These are phyloP conservation scores for Zelostemma sp. DNA, from an alignment of 1,140 invertebrate species.

Conservation along the genomic window DNA sequence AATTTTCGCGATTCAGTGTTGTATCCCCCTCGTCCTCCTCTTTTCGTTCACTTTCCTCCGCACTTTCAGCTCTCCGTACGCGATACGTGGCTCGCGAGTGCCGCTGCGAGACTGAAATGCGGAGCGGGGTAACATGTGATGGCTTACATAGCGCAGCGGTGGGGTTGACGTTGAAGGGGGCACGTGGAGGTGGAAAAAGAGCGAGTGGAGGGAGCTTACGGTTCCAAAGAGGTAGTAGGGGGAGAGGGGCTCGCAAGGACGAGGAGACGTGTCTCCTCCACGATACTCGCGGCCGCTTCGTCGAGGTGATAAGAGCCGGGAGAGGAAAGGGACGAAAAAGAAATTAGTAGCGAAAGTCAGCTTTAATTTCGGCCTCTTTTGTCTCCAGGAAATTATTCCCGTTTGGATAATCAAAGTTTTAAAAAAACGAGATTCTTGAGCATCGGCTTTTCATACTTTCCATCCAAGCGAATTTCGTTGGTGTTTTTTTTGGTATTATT, in stretches of 20 bases:
- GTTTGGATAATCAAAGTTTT: no score
- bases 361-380: no score
- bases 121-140: conserved; percentile 65
- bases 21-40: conserved; percentile 13
- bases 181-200: neutral
- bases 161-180: conserved; percentile 19
- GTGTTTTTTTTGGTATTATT: no score
- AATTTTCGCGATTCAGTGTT: neutral
- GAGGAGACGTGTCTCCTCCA: conserved; percentile 39
- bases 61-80: conserved; percentile 42
- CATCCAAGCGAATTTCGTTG: no score
- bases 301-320: conserved; percentile 27
- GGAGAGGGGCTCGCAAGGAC: conserved; percentile 48
- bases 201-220: conserved; percentile 5
- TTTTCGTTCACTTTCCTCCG: conserved; percentile 33
- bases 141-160: conserved; percentile 58
- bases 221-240: no score
- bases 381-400: no score
- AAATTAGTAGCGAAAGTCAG: conserved; percentile 33
- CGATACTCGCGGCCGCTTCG: conserved; percentile 7
- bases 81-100: conserved; percentile 59
- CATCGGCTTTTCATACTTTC: no score
- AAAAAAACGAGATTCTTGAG: no score
- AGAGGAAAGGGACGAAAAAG: conserved; percentile 14
- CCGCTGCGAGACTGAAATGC: conserved; percentile 67